Evolutionary conservation across 2,113 vertebrate genomes (phyloP).

Genomic region (Eidolon helvum): DNA sequence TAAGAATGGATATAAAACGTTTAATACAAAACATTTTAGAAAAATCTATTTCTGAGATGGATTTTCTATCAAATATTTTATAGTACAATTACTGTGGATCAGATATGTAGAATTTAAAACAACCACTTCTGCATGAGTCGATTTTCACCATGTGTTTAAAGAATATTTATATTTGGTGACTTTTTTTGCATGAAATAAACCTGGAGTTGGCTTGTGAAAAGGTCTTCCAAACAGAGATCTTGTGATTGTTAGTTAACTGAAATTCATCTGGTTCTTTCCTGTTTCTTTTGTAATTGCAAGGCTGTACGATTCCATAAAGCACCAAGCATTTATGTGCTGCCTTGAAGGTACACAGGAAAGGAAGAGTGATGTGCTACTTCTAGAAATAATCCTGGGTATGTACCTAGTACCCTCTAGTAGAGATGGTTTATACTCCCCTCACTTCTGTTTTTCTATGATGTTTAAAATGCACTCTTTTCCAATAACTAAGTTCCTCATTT

Average conservation of each 20-base stretch:
- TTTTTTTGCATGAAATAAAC: not conserved
- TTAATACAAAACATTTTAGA: not conserved
- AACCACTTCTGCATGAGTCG: not conserved
- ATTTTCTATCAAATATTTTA: not conserved
- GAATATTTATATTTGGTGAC: not conserved
- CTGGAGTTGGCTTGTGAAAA: not conserved
- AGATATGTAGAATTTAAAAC: not conserved
- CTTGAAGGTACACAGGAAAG: not conserved
- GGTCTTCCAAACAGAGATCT: not conserved
- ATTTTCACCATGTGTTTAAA: not conserved
- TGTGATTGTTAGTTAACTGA: not conserved
- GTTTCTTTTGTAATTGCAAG: not conserved
- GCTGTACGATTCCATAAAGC: not conserved
- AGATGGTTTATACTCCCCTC: not conserved
- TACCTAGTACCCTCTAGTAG: not conserved
- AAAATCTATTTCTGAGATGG: not conserved
- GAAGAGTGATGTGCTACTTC: not conserved
- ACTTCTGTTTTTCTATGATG: not conserved
- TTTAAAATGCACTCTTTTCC: not conserved
- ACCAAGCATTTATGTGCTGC: not conserved
- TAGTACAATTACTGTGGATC: not conserved
- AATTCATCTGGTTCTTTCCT: not conserved
- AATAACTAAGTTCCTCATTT: not conserved
- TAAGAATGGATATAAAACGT: not conserved
- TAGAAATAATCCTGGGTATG: not conserved